These are phyloP conservation scores for Congeria kusceri DNA, from an alignment of 2,888 invertebrate species.

Conservation along the genomic window DNA sequence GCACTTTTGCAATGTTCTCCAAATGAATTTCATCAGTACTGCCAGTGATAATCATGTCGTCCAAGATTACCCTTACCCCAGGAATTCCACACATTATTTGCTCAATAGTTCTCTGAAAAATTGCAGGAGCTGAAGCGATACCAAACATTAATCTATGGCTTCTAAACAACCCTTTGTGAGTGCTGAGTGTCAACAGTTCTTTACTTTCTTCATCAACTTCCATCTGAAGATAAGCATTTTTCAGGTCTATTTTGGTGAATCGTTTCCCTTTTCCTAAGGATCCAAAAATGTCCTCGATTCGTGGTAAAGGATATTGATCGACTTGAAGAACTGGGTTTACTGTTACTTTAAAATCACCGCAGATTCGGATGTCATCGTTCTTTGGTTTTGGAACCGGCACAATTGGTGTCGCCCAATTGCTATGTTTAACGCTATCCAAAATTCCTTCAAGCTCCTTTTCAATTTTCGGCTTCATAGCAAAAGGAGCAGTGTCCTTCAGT, in stretches of 20 bases:
- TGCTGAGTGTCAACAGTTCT: background rate
- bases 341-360: background rate
- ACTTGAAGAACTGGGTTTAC: conserved; percentile 1
- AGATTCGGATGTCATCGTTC: background rate
- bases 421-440: background rate
- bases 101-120: background rate
- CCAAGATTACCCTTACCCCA: background rate
- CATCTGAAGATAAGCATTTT: background rate
- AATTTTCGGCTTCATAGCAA: background rate
- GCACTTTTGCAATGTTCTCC: no score
- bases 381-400: background rate
- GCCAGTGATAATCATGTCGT: background rate
- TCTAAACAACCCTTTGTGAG: background rate
- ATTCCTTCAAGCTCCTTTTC: background rate
- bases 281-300: background rate
- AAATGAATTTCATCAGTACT: no score
- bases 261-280: background rate
- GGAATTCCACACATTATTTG: background rate
- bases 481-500: background rate
- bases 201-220: background rate
- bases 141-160: background rate
- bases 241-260: background rate
- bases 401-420: background rate
- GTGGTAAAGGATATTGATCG: background rate
- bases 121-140: background rate